Evolutionary conservation across 2,113 vertebrate genomes (phyloP), one percentile per base, ranked within the genome.

Genomic region (Turdus rufiventris): DNA sequence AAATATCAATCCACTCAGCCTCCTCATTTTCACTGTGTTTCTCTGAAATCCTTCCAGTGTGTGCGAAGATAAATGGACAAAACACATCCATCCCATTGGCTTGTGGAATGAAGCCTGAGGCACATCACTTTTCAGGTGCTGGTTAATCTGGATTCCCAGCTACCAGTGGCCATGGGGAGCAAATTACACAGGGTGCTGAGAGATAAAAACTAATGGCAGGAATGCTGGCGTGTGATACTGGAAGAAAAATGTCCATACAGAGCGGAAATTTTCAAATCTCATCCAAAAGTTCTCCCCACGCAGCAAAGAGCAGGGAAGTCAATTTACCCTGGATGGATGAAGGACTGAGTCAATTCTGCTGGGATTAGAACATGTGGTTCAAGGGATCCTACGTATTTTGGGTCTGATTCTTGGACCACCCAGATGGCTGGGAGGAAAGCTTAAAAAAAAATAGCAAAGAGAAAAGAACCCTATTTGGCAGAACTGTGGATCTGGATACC

Each of bases 291-390:
- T 88, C 68, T 70, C 92, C 84, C 82, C 88, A 92, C 53, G 58
- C 86, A 95, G 83, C 74, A 95, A 89, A 85, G 86, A 92, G 94
- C 88, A 81, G 60, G 82, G 80, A 96, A 96, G 90, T 90, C 90
- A 96, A 96, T 91, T 96, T 95, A 91, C 50, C 63, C 85, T 97
- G 96, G 94, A 95, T 92, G 60, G 81, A 92, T 94, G 85, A 94
- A 89, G 84, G 88, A 91, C 92, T 97, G 96, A 97, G 91, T 97
- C 97, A 97, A 66, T 86, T 82, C 96, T 95, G 47, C 85, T 92
- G 93, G 96, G 95, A 94, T 93, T 96, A 88, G 74, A 97, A 91
- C 95, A 94, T 94, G 95, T 96, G 94, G 95, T 97, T 96, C 33
- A 2, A 97, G 76, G 65, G 94, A 96, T 95, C 80, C 78, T 95